These are phyloP conservation scores for Ariopsis seemanni DNA, from an alignment of 2,113 vertebrate species.

Conservation along the genomic window DNA sequence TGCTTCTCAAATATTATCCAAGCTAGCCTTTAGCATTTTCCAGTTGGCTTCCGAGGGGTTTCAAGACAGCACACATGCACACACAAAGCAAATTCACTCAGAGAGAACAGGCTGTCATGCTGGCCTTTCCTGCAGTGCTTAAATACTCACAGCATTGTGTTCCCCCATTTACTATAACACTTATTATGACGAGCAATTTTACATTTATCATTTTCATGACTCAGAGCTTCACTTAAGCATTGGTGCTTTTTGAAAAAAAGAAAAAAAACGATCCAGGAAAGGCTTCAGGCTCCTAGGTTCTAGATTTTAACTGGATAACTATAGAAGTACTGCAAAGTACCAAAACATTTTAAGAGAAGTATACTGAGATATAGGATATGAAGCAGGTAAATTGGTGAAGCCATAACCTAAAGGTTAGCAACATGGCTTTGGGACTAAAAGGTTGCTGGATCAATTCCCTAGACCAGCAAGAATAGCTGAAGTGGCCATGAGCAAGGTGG, in stretches of 20 bases:
- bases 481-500: too few relatives aligned
- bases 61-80: constrained; percentile 14
- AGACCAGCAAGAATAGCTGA: too few relatives aligned
- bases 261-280: background rate
- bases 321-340: background rate
- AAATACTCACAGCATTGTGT: constrained; percentile 7
- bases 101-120: constrained; percentile 28
- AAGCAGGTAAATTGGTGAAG: background rate
- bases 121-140: constrained; percentile 44
- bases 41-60: constrained; percentile 41
- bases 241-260: background rate
- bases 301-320: background rate
- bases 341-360: background rate
- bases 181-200: constrained; percentile 17
- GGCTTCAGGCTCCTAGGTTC: background rate
- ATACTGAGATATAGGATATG: background rate
- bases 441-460: too few relatives aligned
- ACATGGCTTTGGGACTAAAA: too few relatives aligned
- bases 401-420: too few relatives aligned
- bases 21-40: constrained; percentile 45
- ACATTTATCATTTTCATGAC: background rate
- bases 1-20: constrained; percentile 33
- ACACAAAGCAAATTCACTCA: constrained; percentile 42
- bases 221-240: background rate
- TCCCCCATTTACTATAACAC: background rate